Base-by-base conservation (phyloP, 2,113 vertebrate genomes). In the Alectura lathami region DNA sequence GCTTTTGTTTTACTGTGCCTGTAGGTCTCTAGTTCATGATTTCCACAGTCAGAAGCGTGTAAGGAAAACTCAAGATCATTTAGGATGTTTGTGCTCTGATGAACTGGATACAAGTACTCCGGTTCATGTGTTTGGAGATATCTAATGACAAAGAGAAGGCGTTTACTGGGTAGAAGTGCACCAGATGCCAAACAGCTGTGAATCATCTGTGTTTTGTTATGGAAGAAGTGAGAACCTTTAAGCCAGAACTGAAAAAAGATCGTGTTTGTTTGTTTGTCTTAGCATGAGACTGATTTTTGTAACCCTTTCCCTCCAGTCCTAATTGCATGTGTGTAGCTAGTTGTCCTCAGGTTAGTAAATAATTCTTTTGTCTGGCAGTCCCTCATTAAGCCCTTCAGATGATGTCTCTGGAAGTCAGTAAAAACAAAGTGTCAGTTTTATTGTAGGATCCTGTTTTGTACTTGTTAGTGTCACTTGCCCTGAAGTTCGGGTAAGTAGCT, bases 121-220 rank as follows among this genome's bases (percentile, higher is more conserved):
- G n/a, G 57, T 24, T 42, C 38, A 4, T 42, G 76, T 80, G 75
- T 26, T 62, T 42, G 72, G 79, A 85, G 54, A 6, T 54, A 23
- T 53, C 67, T 45, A 1, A 36, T 67, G 78, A 62, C 78, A 77
- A 48, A 79, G 60, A 57, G 67, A 86, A 43, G 26, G 17, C 32
- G 26, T 40, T 63, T 73, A 75, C 45, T 85, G 93, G 91, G 91
- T 92, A 26, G 42, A n/a, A 83, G 51, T 53, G 64, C 64, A 83
- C 29, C 87, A 91, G 91, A 94, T 94, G 91, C 93, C 95, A 91
- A 91, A 96, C 94, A 96, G 88, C 94, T 95, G 93, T n/a, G 94
- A 66, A 90, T 96, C 91, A 81, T 93, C 89, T 93, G 85, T 38
- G 18, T 68, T 68, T 78, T 63, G 67, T 43, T 60, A 9, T 12